Base-by-base conservation (phyloP, 2,113 vertebrate species). In the Paramisgurnus dabryanus region DNA sequence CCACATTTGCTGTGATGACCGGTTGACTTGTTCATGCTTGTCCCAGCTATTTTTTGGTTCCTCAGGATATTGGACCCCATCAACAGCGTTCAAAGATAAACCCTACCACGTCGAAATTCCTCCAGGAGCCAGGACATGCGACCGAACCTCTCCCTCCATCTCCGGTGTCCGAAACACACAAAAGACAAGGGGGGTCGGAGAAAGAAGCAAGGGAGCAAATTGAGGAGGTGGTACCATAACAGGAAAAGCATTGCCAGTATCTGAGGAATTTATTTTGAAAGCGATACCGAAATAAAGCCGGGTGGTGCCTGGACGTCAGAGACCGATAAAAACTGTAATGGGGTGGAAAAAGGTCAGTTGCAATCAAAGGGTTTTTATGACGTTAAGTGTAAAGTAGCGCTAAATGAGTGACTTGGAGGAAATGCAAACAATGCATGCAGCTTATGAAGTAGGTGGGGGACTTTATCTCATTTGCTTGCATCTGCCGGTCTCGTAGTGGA, bases 171-270 rank as follows among this genome's bases (percentile, higher is more conserved):
- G 65, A 64, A 72, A 77, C 34, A 13, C 49, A 79, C 47, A 77
- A 69, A 78, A 34, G 67, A 71, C 53, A 80, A 79, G 57, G 13
- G 40, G 55, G 11, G 55, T 5, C 39, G 22, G 13, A 74, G 40
- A 83, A 80, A 83, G 63, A 65, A 86, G 76, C 66, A 69, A 18
- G 41, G 53, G 53, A 78, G 55, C 55, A 80, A 83, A 88, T 87
- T 57, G 82, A 89, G 86, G 84, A 89, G 80, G 85, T 84, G 88
- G 82, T 67, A 89, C 85, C 88, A 90, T 89, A 92, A 93, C 91
- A 92, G 90, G 92, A 93, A 92, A 91, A 90, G 81, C 89, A 92
- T 88, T 87, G 91, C 87, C 84, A 85, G 87, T 90, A 91, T 92
- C 89, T 85, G 84, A 87, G 76, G 84, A 82, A 87, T 87, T 89